Base-by-base conservation (phyloP, 2,888 invertebrate genomes). In the Lamellibrachia satsuma region DNA sequence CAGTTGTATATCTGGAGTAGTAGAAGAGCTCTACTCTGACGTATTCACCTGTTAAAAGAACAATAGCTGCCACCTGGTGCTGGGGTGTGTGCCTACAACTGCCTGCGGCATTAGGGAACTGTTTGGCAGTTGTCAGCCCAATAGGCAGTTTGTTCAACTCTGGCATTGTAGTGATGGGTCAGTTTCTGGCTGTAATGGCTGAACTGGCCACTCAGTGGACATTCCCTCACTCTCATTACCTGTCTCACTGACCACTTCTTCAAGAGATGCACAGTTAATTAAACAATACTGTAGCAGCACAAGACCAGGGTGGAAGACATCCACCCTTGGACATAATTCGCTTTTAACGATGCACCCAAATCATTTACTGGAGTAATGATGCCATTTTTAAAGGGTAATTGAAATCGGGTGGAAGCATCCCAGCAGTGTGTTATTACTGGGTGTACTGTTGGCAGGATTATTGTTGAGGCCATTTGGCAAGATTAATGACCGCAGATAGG, bases 311-410 rank as follows among this genome's bases (percentile, higher is more conserved):
- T 22, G 22, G 22, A 75, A 75, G 75, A 75, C 22, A 15, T 15
- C 75, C 75, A 75, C 75, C 15, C 75, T 22, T 6, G 22, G 75
- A 22, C 22, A n/a, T 75, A 75, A 75, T 75, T 75, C 22, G 22
- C 75, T 75, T 75, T 75, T 75, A 75, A 75, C 22, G 75, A 75
- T 75, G 75, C 75, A 22, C 75, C 75, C 75, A 75, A 75, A 75
- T 75, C 75, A 75, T 75, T 75, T 75, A 75, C 22, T 2, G 75
- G 75, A 75, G 75, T 75, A 75, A 75, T 75, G 75, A 75, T 75
- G 75, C 75, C 75, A 75, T 75, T 75, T 75, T 75, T 75, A 75
- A 75, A 22, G 75, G 75, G 75, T 75, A 75, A 75, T 75, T 75
- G 75, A 75, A 75, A 75, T 75, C 2, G 75, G 75, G 75, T 75